These are phyloP conservation scores for Anthopleura xanthogrammica DNA, from an alignment of 92 coral and sea anemone genomes.

Conservation along the genomic window DNA sequence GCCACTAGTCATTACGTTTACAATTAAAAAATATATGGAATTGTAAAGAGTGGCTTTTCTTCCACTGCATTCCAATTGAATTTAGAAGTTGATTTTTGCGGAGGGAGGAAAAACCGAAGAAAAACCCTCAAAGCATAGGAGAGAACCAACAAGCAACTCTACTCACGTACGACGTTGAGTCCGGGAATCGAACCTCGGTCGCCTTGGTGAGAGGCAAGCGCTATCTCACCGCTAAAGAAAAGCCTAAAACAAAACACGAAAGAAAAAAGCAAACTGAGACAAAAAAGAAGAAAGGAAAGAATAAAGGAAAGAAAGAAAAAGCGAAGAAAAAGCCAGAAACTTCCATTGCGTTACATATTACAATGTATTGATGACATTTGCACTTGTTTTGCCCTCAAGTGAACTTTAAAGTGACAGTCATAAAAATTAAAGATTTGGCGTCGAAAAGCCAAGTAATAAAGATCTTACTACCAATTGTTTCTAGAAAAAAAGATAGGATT, in stretches of 20 bases:
- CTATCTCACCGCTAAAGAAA: too few species aligned
- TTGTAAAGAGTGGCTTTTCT: too few species aligned
- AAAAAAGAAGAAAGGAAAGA: not conserved
- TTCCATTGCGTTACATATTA: not conserved
- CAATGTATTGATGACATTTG: not conserved
- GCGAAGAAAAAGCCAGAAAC: not conserved
- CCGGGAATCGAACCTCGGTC: too few species aligned
- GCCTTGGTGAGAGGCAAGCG: too few species aligned
- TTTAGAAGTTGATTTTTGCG: too few species aligned
- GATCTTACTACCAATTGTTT: not conserved
- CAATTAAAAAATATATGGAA: too few species aligned
- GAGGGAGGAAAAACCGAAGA: too few species aligned
- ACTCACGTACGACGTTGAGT: too few species aligned
- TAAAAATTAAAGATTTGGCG: not conserved
- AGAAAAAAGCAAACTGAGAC: not conserved
- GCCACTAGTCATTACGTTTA: too few species aligned
- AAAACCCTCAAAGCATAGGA: too few species aligned
- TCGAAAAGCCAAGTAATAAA: not conserved
- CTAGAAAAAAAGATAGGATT: not conserved
- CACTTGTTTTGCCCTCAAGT: not conserved
- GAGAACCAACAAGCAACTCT: too few species aligned
- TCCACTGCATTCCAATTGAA: too few species aligned
- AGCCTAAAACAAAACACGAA: not conserved
- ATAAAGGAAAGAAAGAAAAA: not conserved
- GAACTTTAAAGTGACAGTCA: not conserved